Evolutionary conservation across 2,888 invertebrate genomes (phyloP).

Genomic region (Coremacera marginata): DNA sequence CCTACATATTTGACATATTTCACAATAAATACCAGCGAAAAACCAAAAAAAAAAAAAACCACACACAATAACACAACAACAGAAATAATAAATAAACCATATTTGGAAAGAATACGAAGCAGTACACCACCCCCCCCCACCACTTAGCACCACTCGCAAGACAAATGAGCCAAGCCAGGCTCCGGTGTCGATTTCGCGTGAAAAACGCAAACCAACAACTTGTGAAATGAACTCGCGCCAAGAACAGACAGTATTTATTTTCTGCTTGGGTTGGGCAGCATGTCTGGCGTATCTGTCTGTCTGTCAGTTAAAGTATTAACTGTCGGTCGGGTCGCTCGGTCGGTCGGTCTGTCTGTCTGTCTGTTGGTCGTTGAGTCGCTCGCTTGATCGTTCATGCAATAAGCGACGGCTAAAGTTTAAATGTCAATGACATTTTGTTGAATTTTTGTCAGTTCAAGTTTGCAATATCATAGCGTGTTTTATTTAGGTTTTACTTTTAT

Average conservation of each 20-base stretch:
- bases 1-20: conserved; percentile 17
- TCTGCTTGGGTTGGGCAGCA: conserved; percentile 1
- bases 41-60: no score
- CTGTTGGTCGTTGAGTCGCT: neutral
- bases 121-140: neutral
- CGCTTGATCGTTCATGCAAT: neutral
- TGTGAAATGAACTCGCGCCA: conserved; percentile 12
- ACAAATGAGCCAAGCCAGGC: conserved; percentile 3
- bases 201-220: conserved; percentile 10
- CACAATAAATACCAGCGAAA: neutral
- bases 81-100: neutral
- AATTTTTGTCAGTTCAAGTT: conserved; percentile 14
- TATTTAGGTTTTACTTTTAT: neutral
- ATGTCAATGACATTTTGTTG: conserved; percentile 19
- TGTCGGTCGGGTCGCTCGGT: neutral
- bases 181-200: conserved; percentile 17
- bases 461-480: neutral
- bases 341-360: neutral
- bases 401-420: neutral
- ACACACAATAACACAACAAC: neutral
- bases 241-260: conserved; percentile 6
- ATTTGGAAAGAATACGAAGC: neutral
- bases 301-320: neutral
- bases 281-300: neutral
- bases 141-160: neutral